Conservation (phyloP, 1,140 invertebrate species). For the Leptonema lineaticorne region DNA sequence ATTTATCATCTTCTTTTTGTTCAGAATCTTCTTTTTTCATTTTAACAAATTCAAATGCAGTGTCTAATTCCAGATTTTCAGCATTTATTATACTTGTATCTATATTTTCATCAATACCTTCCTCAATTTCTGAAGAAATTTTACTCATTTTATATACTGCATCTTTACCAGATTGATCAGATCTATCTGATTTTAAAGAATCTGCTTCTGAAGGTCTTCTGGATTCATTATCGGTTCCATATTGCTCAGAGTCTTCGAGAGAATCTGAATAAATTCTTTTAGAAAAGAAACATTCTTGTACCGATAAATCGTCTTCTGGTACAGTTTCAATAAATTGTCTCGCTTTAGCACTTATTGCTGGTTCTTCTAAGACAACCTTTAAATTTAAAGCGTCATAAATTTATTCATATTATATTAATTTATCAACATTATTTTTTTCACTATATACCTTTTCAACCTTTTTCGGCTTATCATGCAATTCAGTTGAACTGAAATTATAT, state of each 20-base stretch:
- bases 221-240: slow-evolving; percentile 48
- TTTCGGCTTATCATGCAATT: slow-evolving; percentile 23
- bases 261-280: slow-evolving; percentile 58
- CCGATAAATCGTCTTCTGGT: slow-evolving; percentile 54
- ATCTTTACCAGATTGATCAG: slow-evolving; percentile 45
- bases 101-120: slow-evolving; percentile 49
- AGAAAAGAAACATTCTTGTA: slow-evolving; percentile 58
- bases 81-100: slow-evolving; percentile 23
- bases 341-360: slow-evolving; percentile 56
- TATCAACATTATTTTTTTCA: not conserved
- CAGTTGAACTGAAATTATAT: slow-evolving; percentile 33
- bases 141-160: slow-evolving; percentile 35
- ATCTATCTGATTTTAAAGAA: slow-evolving; percentile 55
- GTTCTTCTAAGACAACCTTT: slow-evolving; percentile 35
- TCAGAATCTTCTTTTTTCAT: slow-evolving; percentile 12
- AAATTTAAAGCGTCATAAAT: not conserved
- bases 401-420: not conserved
- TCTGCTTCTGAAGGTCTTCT: slow-evolving; percentile 55
- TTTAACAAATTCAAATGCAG: slow-evolving; percentile 34
- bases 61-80: not conserved
- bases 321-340: slow-evolving; percentile 57
- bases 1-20: slow-evolving; percentile 40
- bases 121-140: slow-evolving; percentile 40
- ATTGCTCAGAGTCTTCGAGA: slow-evolving; percentile 55
- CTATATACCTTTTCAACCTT: slow-evolving; percentile 22